phyloP scores from a whole-genome alignment of 2,888 invertebrate genomes.

The Lasius platythorax region DNA sequence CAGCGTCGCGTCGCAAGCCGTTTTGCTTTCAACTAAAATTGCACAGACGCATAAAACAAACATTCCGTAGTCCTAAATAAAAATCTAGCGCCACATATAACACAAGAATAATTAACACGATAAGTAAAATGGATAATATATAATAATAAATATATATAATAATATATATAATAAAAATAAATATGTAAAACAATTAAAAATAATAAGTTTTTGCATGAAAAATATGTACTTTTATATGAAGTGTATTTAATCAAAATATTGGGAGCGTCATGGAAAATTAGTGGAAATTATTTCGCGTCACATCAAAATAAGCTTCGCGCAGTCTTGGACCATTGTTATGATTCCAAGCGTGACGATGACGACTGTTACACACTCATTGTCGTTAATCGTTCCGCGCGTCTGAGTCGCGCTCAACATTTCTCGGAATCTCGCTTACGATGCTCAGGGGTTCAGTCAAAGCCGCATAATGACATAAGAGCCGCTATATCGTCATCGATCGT shows the following conservation, averaged over 20 bases:
- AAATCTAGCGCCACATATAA: background rate
- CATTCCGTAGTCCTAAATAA: background rate
- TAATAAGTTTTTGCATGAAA: background rate
- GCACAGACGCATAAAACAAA: constrained; percentile 8
- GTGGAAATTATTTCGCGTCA: background rate
- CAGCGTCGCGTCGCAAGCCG: constrained; percentile 1
- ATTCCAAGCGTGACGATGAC: constrained; percentile 6
- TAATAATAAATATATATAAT: background rate
- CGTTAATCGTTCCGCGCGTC: background rate
- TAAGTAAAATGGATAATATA: background rate
- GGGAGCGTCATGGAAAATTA: background rate
- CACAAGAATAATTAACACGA: background rate
- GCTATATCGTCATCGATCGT: background rate
- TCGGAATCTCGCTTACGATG: background rate
- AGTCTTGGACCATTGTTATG: no score
- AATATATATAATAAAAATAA: background rate
- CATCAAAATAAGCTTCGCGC: background rate
- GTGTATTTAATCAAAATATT: background rate
- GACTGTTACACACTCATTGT: background rate
- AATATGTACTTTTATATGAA: background rate
- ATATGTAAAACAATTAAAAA: background rate
- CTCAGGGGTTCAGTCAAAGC: background rate
- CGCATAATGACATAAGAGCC: background rate
- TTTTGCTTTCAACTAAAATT: constrained; percentile 1
- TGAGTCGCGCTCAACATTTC: background rate